phyloP scores from a whole-genome alignment of 1,140 invertebrate species.

The Megalopta genalis region DNA sequence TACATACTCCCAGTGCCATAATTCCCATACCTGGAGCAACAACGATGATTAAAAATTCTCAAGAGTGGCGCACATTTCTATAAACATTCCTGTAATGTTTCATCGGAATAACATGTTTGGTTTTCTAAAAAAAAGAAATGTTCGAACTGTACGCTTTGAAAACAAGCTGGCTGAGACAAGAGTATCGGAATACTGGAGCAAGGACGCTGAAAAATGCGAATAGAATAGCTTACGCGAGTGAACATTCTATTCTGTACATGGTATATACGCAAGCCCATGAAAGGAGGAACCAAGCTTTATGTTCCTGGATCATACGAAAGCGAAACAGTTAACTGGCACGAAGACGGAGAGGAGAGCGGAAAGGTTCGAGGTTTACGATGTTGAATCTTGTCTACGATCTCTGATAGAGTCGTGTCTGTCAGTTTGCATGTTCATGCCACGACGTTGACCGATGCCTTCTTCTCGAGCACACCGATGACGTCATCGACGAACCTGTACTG shows the following conservation, averaged over 20 bases:
- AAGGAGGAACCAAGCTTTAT: conserved; percentile 48
- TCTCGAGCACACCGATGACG: conserved; percentile 41
- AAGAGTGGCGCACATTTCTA: no score
- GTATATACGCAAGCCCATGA: conserved; percentile 33
- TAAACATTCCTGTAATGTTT: no score
- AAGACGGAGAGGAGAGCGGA: conserved; percentile 8
- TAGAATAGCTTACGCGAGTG: background rate
- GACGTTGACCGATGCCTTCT: conserved; percentile 57
- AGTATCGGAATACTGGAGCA: conserved; percentile 25
- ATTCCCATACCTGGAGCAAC: no score
- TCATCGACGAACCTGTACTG: conserved; percentile 46
- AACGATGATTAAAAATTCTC: no score
- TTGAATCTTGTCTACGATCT: conserved; percentile 50
- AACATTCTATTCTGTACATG: conserved; percentile 19
- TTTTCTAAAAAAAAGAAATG: no score
- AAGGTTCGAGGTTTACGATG: conserved; percentile 47
- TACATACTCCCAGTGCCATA: no score
- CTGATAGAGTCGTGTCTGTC: conserved; percentile 57
- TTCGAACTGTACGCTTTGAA: no score
- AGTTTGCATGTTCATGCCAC: conserved; percentile 44
- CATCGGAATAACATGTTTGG: no score
- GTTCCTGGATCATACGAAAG: conserved; percentile 37
- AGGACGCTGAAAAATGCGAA: conserved; percentile 18
- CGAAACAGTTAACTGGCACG: conserved; percentile 22
- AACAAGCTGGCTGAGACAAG: background rate